Evolutionary conservation across 2,888 invertebrate genomes (phyloP).

Genomic region (Pandemis cinnamomeana): DNA sequence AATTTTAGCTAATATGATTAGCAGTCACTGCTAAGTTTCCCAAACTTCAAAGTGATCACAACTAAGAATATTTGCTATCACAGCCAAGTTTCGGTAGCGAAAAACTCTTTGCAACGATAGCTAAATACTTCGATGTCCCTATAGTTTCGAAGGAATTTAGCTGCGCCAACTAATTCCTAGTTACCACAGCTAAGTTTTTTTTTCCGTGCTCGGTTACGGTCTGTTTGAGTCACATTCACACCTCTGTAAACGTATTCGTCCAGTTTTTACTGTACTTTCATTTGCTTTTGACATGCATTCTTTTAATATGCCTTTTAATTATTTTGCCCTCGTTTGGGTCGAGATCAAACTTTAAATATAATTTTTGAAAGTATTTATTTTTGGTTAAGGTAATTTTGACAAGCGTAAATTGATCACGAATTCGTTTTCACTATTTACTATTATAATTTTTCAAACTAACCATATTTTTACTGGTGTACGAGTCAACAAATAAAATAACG

Average conservation of each 20-base stretch:
- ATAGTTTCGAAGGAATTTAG: too few relatives aligned
- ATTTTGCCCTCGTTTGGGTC: neutral
- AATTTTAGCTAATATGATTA: too few relatives aligned
- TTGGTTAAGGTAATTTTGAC: neutral
- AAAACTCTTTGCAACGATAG: too few relatives aligned
- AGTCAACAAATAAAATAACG: neutral
- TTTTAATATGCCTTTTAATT: slow-evolving; percentile 10
- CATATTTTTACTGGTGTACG: neutral
- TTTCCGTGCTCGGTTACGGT: slow-evolving; percentile 11
- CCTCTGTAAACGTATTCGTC: slow-evolving; percentile 12
- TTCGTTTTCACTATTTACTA: neutral
- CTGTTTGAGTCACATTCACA: slow-evolving; percentile 22
- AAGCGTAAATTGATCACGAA: neutral
- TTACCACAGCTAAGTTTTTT: too few relatives aligned
- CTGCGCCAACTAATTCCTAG: too few relatives aligned
- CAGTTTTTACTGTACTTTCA: slow-evolving; percentile 20
- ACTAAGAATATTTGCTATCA: too few relatives aligned
- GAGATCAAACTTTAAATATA: neutral
- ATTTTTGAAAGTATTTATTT: neutral
- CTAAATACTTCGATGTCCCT: too few relatives aligned
- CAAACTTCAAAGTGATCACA: too few relatives aligned
- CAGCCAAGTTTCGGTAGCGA: too few relatives aligned
- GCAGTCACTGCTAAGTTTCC: too few relatives aligned
- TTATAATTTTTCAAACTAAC: neutral
- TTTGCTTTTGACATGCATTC: slow-evolving; percentile 4